These are phyloP conservation scores for Myiagra hebetior DNA, from an alignment of 2,113 vertebrate genomes.

Conservation along the genomic window DNA sequence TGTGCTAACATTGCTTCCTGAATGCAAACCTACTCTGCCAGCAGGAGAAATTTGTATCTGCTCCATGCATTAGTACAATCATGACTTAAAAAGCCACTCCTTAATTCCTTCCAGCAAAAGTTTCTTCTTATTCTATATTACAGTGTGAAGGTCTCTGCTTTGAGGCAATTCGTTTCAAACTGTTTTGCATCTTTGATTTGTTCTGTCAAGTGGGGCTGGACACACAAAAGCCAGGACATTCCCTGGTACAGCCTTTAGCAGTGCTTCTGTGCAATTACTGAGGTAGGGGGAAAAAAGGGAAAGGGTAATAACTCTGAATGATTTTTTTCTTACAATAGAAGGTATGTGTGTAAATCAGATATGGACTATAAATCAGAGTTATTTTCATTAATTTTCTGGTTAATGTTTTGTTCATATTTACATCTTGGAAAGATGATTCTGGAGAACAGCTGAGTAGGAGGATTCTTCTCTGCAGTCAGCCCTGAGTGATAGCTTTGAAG, in stretches of 20 bases:
- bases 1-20: background rate
- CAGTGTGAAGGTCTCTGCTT: background rate
- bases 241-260: background rate
- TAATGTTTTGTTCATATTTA: constrained; percentile 33
- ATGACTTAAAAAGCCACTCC: background rate
- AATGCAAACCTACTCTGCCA: background rate
- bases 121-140: background rate
- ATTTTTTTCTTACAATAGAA: background rate
- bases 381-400: constrained; percentile 26
- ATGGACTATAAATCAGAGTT: constrained; percentile 23
- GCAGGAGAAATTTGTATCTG: background rate
- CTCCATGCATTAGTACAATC: background rate
- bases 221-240: background rate
- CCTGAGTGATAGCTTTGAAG: constrained; percentile 45
- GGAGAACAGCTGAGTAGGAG: constrained; percentile 44
- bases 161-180: background rate
- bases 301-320: background rate
- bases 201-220: background rate
- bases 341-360: background rate
- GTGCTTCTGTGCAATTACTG: background rate
- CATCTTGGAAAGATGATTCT: constrained; percentile 15
- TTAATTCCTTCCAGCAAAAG: constrained; percentile 7
- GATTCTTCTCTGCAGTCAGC: constrained; percentile 11
- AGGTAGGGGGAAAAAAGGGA: background rate
- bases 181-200: background rate